Evolutionary conservation across 2,888 invertebrate genomes (phyloP).

Genomic region (Timema podura): DNA sequence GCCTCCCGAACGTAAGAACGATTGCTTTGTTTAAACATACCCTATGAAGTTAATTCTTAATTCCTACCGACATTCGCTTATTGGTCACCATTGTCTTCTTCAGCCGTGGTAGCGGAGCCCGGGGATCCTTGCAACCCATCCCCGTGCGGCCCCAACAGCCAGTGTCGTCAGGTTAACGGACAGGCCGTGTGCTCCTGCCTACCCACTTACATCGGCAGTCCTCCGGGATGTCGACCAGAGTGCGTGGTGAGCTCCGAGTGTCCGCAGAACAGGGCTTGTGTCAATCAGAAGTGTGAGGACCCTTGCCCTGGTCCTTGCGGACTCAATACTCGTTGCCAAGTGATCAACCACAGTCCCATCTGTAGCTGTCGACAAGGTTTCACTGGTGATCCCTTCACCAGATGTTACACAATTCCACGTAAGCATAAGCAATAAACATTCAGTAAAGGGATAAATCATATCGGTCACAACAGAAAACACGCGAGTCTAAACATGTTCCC

Average conservation of each 20-base stretch:
- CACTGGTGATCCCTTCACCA: slow-evolving; percentile 59
- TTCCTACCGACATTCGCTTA: too few species aligned
- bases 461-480: too few species aligned
- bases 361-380: slow-evolving; percentile 65
- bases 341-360: slow-evolving; percentile 71
- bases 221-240: slow-evolving; percentile 67
- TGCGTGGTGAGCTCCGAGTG: slow-evolving; percentile 71
- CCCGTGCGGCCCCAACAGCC: slow-evolving; percentile 62
- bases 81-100: too few species aligned
- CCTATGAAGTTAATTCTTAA: too few species aligned
- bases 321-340: slow-evolving; percentile 65
- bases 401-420: slow-evolving; percentile 40
- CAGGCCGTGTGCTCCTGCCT: slow-evolving; percentile 68
- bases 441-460: too few species aligned
- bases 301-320: slow-evolving; percentile 74
- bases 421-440: slow-evolving; percentile 32
- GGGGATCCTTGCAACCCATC: slow-evolving; percentile 60
- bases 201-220: slow-evolving; percentile 58
- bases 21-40: too few species aligned
- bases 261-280: slow-evolving; percentile 64
- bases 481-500: too few species aligned
- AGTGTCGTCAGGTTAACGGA: slow-evolving; percentile 57
- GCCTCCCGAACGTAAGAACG: slow-evolving; percentile 8
- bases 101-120: too few species aligned
- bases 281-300: slow-evolving; percentile 64